phyloP scores from a whole-genome alignment of 2,113 vertebrate species.

The Rana temporaria region DNA sequence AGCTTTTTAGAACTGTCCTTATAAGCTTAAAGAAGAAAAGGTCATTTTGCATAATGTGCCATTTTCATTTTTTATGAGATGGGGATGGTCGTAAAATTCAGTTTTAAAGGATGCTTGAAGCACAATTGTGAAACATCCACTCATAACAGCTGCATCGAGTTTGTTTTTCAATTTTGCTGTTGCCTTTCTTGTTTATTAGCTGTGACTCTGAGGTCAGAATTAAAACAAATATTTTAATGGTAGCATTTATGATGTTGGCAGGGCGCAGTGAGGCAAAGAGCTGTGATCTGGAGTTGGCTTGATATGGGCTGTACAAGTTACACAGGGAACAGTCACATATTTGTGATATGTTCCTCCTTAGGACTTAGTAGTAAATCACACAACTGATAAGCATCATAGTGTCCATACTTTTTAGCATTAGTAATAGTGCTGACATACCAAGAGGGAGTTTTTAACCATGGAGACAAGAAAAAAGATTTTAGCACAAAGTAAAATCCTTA shows the following conservation, averaged over 20 bases:
- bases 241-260: conserved; percentile 69
- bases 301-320: conserved; percentile 61
- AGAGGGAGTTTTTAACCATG: conserved; percentile 22
- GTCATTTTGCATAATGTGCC: neutral
- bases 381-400: conserved; percentile 59
- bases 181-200: conserved; percentile 78
- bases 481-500: neutral
- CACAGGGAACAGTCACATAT: conserved; percentile 40
- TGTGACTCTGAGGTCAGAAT: conserved; percentile 76
- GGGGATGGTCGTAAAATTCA: conserved; percentile 42
- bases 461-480: conserved; percentile 12
- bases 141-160: conserved; percentile 70
- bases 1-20: neutral
- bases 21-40: neutral
- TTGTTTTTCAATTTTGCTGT: conserved; percentile 70
- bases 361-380: conserved; percentile 59
- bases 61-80: conserved; percentile 53
- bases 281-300: conserved; percentile 58
- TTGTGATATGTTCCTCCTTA: conserved; percentile 50
- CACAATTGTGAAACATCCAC: conserved; percentile 67
- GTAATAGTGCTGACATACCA: conserved; percentile 40
- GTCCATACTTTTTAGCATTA: conserved; percentile 55
- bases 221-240: conserved; percentile 78
- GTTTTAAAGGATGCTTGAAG: conserved; percentile 71
- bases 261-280: conserved; percentile 42